Evolutionary conservation across 2,888 invertebrate genomes (phyloP), one percentile per base, ranked within the genome.

Genomic region (Pristionchus entomophagus): DNA sequence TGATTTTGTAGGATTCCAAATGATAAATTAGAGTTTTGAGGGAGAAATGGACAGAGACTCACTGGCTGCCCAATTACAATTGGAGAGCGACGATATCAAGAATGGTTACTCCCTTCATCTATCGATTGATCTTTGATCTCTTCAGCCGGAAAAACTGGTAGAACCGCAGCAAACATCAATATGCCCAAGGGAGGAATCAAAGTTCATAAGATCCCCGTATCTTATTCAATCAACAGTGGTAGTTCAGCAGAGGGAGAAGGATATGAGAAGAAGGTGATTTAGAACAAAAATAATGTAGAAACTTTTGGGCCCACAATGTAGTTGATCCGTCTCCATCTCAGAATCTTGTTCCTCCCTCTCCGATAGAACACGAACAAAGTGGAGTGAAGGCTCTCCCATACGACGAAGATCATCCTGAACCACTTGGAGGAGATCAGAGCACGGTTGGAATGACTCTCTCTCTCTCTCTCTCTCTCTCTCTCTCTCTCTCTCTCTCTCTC

Each of bases 271-370:
- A 84, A 84, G 65, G 83, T 84, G 5, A 49, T 14, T 62, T 6
- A 3, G 45, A 45, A 14, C 8, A 14, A 45, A 45, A 14, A 45
- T 12, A 22, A n/a, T n/a, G n/a, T n/a, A n/a, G n/a, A n/a, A n/a
- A n/a, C n/a, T n/a, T n/a, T n/a, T n/a, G n/a, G n/a, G n/a, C n/a
- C n/a, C n/a, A n/a, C n/a, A n/a, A n/a, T n/a, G n/a, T n/a, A n/a
- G n/a, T n/a, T n/a, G n/a, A n/a, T n/a, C 22, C 6, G 29, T 59
- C n/a, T 26, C 12, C 6, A 59, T 65, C n/a, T 19, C 45, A 84
- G 83, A 84, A 84, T n/a, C 83, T 84, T 26, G 83, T 84, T 29
- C 83, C 83, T 45, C 83, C 83, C 8, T 84, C 83, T 22, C 65
- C 62, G 32, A 65, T 84, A 29, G 83, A 84, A 49, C 62, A 51